Base-by-base conservation (phyloP, 2,888 invertebrate genomes). In the Caenorhabditis afra region DNA sequence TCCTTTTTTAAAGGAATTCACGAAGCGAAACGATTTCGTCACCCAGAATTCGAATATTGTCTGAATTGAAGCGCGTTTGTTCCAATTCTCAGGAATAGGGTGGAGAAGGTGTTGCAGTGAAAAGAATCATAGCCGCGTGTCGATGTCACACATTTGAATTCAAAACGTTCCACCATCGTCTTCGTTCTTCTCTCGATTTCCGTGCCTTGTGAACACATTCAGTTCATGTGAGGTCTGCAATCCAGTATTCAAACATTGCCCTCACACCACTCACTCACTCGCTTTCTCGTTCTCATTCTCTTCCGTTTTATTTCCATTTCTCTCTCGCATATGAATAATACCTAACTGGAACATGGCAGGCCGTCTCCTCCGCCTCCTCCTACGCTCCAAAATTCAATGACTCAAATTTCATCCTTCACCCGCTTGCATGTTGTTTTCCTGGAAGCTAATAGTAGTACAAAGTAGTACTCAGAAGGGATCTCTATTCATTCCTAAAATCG, bases 161-260 rank as follows among this genome's bases (percentile, higher is more conserved):
- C 58, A 73, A 64, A 41, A 52, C 64, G 62, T 71, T 71, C 68
- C 11, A 29, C 10, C n/a, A n/a, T n/a, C n/a, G n/a, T n/a, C n/a
- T n/a, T n/a, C n/a, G n/a, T n/a, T n/a, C n/a, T n/a, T n/a, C n/a
- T n/a, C n/a, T n/a, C n/a, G n/a, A n/a, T n/a, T 12, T 8, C 41
- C 10, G 20, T 52, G 55, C 64, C 73, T n/a, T 73, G 73, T 73
- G 64, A 73, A 73, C 58, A 58, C 41, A 73, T 73, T 64, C 73
- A 73, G 73, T 73, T 71, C 62, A 71, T 71, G 57, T 55, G 61
- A 35, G n/a, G 14, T 20, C 55, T 47, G 66, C 59, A 61, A 71
- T 71, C 62, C 62, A 49, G 62, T 64, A 71, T 71, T 71, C 71
- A 71, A 71, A 71, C 71, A 71, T 41, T 41, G 12, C 37, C 29